These are phyloP conservation scores for Cacoxenus indagator DNA, from an alignment of 2,888 invertebrate genomes.

Conservation along the genomic window DNA sequence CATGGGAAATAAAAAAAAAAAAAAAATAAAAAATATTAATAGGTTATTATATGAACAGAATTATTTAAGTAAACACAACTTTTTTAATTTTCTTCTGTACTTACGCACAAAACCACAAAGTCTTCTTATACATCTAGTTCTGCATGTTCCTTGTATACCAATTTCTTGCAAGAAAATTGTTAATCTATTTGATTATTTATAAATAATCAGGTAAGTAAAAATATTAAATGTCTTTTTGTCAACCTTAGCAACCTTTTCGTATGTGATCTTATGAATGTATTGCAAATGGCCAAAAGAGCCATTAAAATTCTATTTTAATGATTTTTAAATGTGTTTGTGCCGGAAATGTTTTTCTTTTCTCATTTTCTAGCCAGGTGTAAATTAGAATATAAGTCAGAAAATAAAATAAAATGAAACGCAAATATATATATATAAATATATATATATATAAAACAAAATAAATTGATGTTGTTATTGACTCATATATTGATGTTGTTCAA, in stretches of 20 bases:
- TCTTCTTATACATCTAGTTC: too few relatives aligned
- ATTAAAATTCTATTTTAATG: background rate
- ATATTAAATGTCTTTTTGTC: background rate
- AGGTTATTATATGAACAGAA: too few relatives aligned
- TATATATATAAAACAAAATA: conserved; percentile 44
- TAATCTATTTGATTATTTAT: too few relatives aligned
- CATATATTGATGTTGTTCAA: conserved; percentile 56
- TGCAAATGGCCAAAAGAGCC: background rate
- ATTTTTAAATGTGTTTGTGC: background rate
- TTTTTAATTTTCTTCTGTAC: too few relatives aligned
- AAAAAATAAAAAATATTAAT: too few relatives aligned
- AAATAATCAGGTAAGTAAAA: background rate
- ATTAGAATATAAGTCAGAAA: background rate
- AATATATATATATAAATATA: conserved; percentile 16
- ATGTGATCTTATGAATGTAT: background rate
- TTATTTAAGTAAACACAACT: too few relatives aligned
- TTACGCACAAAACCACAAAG: too few relatives aligned
- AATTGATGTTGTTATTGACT: conserved; percentile 63
- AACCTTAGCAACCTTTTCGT: background rate
- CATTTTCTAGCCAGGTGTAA: background rate
- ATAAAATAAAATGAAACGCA: background rate
- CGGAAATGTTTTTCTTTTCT: background rate
- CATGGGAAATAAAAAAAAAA: too few relatives aligned
- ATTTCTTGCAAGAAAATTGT: too few relatives aligned
- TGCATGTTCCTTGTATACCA: too few relatives aligned